A percentile compares a stretch with the other conserved stretches of the same genome.
phyloP scores from a whole-genome alignment of 2,888 invertebrate species.

The Chorisops tibialis region DNA sequence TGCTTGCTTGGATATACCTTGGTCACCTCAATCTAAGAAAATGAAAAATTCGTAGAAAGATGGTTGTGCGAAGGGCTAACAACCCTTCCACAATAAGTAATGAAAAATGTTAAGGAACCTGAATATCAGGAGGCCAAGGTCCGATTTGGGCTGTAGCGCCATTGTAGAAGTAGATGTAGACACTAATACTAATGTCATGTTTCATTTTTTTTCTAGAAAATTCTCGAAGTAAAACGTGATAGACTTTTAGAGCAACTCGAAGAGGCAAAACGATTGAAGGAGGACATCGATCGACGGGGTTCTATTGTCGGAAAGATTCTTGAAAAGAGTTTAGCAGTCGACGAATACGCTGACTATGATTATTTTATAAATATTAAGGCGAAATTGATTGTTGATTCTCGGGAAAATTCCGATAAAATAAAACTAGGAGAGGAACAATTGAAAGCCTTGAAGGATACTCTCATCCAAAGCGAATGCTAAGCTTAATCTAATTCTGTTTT shows the following conservation, averaged over 20 bases:
- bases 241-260: conserved; percentile 73
- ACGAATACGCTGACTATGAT: conserved; percentile 75
- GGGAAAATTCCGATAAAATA: conserved; percentile 80
- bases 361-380: conserved; percentile 86
- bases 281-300: conserved; percentile 75
- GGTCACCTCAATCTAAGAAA: no score
- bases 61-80: no score
- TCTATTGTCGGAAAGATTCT: conserved; percentile 67
- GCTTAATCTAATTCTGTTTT: background rate
- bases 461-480: conserved; percentile 50
- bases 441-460: conserved; percentile 58
- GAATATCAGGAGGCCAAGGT: no score
- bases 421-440: conserved; percentile 78
- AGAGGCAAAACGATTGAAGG: conserved; percentile 77
- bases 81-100: no score
- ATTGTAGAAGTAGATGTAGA: no score
- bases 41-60: no score
- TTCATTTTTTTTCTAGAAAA: conserved; percentile 54
- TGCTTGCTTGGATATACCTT: no score
- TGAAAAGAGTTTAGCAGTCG: conserved; percentile 66
- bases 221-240: conserved; percentile 69
- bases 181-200: no score
- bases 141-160: no score
- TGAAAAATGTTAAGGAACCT: no score
- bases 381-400: conserved; percentile 75